Evolutionary conservation across 2,113 vertebrate genomes (phyloP).

Genomic region (Saccopteryx leptura): DNA sequence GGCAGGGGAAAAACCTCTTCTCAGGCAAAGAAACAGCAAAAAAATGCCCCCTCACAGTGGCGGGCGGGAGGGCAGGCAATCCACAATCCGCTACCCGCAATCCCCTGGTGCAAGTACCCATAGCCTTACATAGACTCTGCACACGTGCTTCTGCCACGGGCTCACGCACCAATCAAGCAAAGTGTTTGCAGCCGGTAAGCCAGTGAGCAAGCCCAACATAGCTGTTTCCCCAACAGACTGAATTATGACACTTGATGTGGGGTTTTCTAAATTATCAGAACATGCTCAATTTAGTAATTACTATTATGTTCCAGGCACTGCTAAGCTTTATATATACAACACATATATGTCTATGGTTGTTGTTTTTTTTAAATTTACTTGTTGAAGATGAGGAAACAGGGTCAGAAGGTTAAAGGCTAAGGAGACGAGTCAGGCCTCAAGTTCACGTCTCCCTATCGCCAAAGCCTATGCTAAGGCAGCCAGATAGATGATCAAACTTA

Average conservation of each 20-base stretch:
- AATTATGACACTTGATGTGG: neutral
- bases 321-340: neutral
- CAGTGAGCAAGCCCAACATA: too few species aligned
- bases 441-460: neutral
- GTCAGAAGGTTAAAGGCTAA: neutral
- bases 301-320: neutral
- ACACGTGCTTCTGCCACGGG: too few species aligned
- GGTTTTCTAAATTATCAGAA: conserved; percentile 47
- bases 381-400: conserved; percentile 38
- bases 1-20: too few species aligned
- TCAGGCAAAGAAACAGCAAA: too few species aligned
- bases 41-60: too few species aligned
- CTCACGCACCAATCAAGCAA: too few species aligned
- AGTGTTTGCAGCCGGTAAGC: too few species aligned
- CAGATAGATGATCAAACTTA: neutral
- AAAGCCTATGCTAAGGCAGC: neutral
- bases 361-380: conserved; percentile 32
- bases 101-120: too few species aligned
- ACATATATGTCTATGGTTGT: neutral
- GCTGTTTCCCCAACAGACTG: neutral
- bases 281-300: conserved; percentile 36
- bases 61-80: too few species aligned
- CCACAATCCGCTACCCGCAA: too few species aligned
- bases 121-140: too few species aligned
- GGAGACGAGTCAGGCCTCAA: neutral